Evolutionary conservation across 2,113 vertebrate genomes (phyloP).

Genomic region (Buteo buteo): DNA sequence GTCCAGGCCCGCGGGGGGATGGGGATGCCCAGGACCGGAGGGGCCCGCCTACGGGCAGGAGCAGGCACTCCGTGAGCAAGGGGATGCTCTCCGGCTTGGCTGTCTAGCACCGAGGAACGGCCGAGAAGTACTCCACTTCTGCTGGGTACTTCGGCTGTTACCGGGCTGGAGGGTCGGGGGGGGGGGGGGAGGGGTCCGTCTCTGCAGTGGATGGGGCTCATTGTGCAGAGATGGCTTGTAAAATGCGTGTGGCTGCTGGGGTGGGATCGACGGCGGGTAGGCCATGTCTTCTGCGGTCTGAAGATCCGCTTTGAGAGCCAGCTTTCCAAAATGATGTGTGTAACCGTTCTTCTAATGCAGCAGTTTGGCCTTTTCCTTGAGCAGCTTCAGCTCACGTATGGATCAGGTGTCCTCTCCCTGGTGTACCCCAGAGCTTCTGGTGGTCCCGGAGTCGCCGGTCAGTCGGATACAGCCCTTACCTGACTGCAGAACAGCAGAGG

Average conservation of each 20-base stretch:
- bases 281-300: accelerated
- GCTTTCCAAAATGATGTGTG: accelerated
- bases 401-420: background rate
- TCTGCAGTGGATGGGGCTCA: background rate
- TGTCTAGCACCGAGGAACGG: background rate
- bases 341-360: background rate
- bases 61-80: accelerated
- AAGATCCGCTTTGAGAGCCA: background rate
- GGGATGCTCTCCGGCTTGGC: background rate
- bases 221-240: accelerated
- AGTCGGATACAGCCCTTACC: background rate
- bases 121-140: background rate
- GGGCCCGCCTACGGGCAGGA: accelerated
- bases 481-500: background rate
- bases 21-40: accelerated
- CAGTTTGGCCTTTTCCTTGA: background rate
- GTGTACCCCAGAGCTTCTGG: background rate
- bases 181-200: too few species aligned
- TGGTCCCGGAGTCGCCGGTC: background rate
- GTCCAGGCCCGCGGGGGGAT: accelerated
- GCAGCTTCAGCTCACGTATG: accelerated
- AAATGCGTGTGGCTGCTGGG: accelerated
- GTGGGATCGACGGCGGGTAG: accelerated
- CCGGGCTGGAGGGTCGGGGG: too few species aligned
- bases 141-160: too few species aligned